Evolutionary conservation across 2,797 vertebrate genomes (phyloP), one percentile per base, ranked within the genome.

Genomic region (Anguilla pacifica): DNA sequence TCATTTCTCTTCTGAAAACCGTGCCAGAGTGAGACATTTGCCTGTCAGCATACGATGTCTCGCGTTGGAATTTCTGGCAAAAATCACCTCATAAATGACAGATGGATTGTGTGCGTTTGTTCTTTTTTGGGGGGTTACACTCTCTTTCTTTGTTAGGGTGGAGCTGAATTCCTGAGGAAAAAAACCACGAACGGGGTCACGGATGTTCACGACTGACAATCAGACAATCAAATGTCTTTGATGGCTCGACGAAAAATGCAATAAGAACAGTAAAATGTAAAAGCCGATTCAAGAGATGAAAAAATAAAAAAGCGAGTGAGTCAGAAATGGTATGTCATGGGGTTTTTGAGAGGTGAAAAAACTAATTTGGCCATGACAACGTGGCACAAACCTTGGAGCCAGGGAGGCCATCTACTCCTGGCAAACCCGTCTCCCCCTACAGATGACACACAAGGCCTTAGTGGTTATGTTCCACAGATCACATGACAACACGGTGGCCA

Each of bases 391-490:
- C 98, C 98, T 98, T 98, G 85, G 91, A 92, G 85, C 98, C 98
- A 28, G 97, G 95, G 85, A 92, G 90, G 95, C 98, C 98, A 86
- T 97, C 96, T 94, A 98, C 92, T 94, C 98, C 98, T 35, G 96
- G 95, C 89, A 95, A 94, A 88, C 98, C 98, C 89, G 97, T 94
- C 89, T 99, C 98, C 92, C 98, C 98, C 98, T 96, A 96, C 51
- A 90, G 93, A 93, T 91, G 94, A 92, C 91, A 95, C 46, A 95
- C 88, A 94, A 92, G 92, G 89, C 83, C 77, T 64, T n/a, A 35
- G 28, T 28, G 86, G 57, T 89, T 25, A 85, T 19, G 53, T 74
- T 31, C 64, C 85, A 4, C 35, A 77, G 49, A 22, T 81, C 77
- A 49, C 22, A 22, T 22, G 43, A 46, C 43, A 17, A 1, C 13